Conservation (phyloP, 2,797 vertebrate genomes). For the Hafferia zeledoni region DNA sequence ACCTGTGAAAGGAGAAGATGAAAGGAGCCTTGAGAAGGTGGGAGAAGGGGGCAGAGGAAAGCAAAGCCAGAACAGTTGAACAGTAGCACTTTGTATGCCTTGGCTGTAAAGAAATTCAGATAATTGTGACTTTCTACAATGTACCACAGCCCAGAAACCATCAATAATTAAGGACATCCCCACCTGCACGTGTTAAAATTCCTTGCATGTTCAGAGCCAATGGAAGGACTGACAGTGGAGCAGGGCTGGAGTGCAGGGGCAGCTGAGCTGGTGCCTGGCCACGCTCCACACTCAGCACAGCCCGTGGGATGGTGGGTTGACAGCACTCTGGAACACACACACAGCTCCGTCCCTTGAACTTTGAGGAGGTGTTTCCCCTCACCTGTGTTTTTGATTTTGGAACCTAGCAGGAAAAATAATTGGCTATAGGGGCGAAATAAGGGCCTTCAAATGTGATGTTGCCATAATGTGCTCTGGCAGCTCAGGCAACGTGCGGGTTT, state of each 20-base stretch:
- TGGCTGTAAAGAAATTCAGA: neutral
- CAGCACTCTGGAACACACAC: neutral
- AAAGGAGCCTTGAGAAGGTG: neutral
- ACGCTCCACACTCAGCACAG: accelerated
- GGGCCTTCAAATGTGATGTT: neutral
- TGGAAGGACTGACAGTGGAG: neutral
- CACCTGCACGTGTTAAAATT: accelerated
- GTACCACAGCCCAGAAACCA: neutral
- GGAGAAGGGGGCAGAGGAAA: neutral
- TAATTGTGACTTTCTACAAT: accelerated
- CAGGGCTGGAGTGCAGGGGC: neutral
- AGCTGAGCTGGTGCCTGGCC: neutral
- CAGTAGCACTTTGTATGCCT: accelerated
- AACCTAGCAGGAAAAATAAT: conserved; percentile 12
- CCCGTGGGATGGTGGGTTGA: accelerated
- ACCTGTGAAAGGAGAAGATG: too few species aligned
- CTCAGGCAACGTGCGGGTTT: neutral
- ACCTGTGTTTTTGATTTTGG: neutral
- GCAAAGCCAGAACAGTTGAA: neutral
- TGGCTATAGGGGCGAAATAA: neutral
- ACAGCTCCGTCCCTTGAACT: neutral
- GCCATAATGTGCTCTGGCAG: neutral
- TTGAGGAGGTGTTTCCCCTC: neutral
- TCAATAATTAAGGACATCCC: neutral
- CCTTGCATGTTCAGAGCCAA: accelerated